Conservation (phyloP, 2,888 invertebrate species). For the Mycalesis mineus region DNA sequence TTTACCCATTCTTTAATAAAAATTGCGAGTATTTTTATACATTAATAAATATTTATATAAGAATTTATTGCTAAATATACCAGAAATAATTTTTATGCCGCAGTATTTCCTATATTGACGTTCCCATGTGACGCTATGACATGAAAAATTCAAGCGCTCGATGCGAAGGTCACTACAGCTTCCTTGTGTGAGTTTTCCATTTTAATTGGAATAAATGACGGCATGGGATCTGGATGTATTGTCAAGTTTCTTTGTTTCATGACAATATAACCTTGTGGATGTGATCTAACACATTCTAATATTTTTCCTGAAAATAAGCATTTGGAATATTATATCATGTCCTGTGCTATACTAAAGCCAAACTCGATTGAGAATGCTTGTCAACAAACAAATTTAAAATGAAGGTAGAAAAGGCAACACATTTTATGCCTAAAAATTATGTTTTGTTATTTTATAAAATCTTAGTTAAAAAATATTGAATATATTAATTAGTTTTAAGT, state of each 20-base stretch:
- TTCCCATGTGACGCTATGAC: slow-evolving; percentile 16
- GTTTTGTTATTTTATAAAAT: no score
- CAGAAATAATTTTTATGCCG: slow-evolving; percentile 11
- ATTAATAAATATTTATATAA: background rate
- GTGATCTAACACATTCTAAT: background rate
- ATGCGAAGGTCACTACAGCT: slow-evolving; percentile 26
- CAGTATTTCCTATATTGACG: slow-evolving; percentile 18
- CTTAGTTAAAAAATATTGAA: no score
- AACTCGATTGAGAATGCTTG: no score
- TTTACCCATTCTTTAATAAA: no score
- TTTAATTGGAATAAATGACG: slow-evolving; percentile 25
- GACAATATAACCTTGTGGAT: background rate
- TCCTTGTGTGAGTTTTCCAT: slow-evolving; percentile 24
- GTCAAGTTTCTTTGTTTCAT: background rate
- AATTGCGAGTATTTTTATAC: no score
- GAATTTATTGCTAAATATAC: background rate
- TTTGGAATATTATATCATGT: no score
- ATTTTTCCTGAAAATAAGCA: no score
- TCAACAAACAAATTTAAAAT: no score
- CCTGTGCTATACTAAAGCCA: no score
- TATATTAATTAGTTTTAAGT: no score
- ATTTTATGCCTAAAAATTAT: no score
- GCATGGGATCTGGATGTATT: background rate
- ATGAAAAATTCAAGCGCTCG: slow-evolving; percentile 30
- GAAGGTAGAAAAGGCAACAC: no score